These are phyloP conservation scores for Epinephelus fuscoguttatus DNA, from an alignment of 2,113 vertebrate species.

Conservation along the genomic window DNA sequence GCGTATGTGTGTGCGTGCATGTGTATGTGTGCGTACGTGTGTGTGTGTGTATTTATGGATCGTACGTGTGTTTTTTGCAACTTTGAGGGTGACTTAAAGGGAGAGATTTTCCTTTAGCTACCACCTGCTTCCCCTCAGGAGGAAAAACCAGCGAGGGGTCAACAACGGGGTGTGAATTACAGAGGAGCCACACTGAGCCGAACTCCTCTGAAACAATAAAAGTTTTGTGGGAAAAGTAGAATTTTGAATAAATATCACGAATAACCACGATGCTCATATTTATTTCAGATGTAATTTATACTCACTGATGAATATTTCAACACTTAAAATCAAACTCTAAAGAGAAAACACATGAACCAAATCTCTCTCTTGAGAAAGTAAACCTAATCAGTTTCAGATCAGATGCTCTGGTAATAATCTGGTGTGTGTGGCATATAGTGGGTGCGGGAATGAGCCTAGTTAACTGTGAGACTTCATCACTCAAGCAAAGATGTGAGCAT, in stretches of 20 bases:
- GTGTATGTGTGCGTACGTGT: constrained; percentile 7
- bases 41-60: constrained; percentile 30
- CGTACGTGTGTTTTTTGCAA: constrained; percentile 16
- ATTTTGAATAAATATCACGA: neutral
- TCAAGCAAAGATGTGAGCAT: neutral
- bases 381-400: constrained; percentile 45
- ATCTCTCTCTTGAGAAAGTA: constrained; percentile 1
- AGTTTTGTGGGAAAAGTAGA: neutral
- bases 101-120: constrained; percentile 33
- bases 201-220: constrained; percentile 5
- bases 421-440: neutral
- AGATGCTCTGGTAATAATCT: constrained; percentile 36
- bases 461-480: constrained; percentile 15
- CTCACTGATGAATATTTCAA: constrained; percentile 41
- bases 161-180: constrained; percentile 31
- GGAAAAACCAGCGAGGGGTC: constrained; percentile 21
- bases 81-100: constrained; percentile 53
- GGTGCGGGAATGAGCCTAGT: neutral
- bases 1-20: constrained; percentile 11
- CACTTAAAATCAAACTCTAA: constrained; percentile 10
- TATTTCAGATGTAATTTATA: constrained; percentile 18
- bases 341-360: constrained; percentile 9
- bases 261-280: neutral
- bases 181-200: constrained; percentile 4
- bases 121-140: constrained; percentile 36